A percentile compares a stretch with the other conserved stretches of the same genome.
Evolutionary conservation across 2,797 vertebrate species (phyloP).

Genomic region (Staurois parvus): DNA sequence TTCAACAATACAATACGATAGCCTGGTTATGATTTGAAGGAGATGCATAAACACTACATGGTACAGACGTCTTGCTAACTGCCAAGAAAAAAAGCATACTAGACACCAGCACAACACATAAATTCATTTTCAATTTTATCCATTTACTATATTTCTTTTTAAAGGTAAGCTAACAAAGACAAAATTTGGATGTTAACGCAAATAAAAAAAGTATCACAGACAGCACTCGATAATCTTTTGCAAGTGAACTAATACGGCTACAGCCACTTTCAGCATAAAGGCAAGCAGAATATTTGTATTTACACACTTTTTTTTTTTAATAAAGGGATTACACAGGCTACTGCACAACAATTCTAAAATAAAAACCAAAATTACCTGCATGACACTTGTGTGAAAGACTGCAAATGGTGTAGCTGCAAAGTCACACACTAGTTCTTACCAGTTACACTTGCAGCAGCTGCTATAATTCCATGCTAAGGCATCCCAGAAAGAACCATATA

Average conservation of each 20-base stretch:
- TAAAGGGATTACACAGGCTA: neutral
- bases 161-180: too few species aligned
- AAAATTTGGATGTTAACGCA: too few species aligned
- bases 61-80: neutral
- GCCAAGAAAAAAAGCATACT: neutral
- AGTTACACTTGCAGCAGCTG: slow-evolving; percentile 71
- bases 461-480: slow-evolving; percentile 67
- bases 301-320: neutral
- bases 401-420: slow-evolving; percentile 17
- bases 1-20: slow-evolving; percentile 10
- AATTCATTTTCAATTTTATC: neutral
- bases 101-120: neutral
- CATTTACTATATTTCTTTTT: neutral
- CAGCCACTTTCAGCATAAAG: too few species aligned
- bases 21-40: neutral
- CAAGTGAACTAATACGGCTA: too few species aligned
- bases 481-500: slow-evolving; percentile 74
- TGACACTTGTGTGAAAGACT: slow-evolving; percentile 30
- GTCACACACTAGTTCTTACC: slow-evolving; percentile 32
- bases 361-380: slow-evolving; percentile 27
- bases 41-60: neutral
- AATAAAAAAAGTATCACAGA: too few species aligned
- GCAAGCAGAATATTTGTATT: neutral
- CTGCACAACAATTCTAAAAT: neutral
- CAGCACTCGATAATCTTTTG: too few species aligned